Percentiles rank a stretch among this genome's conserved stretches.
phyloP scores from a whole-genome alignment of 2,797 vertebrate species.

The Hipposideros larvatus region DNA sequence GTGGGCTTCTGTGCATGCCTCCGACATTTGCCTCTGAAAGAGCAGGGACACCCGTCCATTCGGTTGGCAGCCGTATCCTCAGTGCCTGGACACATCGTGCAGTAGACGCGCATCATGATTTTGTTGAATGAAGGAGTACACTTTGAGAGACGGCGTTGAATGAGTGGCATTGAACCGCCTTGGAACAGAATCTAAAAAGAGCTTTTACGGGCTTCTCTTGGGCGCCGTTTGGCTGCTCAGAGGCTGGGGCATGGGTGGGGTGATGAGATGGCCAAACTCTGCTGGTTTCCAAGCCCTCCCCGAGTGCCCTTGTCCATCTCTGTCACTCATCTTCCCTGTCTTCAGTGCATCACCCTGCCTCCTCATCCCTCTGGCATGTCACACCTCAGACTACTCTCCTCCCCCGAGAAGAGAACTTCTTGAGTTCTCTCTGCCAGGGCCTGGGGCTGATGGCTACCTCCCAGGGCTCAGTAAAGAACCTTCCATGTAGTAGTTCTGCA shows the following conservation, averaged over 20 bases:
- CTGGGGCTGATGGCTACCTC: neutral
- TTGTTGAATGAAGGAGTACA: neutral
- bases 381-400: neutral
- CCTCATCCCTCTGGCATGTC: neutral
- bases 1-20: accelerated
- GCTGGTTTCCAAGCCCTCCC: neutral
- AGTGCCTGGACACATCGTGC: accelerated
- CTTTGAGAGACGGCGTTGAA: neutral
- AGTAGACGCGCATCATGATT: neutral
- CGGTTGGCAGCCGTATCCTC: too few relatives aligned
- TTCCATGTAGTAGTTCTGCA: neutral
- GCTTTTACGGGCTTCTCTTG: too few relatives aligned
- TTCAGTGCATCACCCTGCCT: too few relatives aligned
- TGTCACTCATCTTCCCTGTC: accelerated
- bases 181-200: neutral
- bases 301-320: neutral
- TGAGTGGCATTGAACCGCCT: neutral
- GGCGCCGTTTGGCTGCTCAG: neutral
- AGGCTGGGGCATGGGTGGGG: neutral
- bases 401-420: neutral
- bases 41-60: neutral
- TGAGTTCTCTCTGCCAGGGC: neutral
- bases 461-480: neutral
- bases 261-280: neutral
- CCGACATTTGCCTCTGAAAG: neutral